phyloP scores from a whole-genome alignment of 2,797 vertebrate genomes.

The Steatocranus sp. region DNA sequence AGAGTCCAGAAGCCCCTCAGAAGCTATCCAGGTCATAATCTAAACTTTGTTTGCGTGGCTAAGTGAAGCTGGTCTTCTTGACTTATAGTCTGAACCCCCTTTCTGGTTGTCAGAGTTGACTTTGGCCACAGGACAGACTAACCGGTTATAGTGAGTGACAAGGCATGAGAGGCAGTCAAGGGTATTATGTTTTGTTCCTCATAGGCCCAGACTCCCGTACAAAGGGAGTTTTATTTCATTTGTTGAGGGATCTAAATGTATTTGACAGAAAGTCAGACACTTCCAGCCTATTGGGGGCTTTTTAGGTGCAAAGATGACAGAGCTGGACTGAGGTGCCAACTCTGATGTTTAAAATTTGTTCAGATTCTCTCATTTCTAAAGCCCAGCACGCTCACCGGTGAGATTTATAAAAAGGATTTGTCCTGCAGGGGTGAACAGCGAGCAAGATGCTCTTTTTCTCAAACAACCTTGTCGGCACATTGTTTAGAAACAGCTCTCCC shows the following conservation, averaged over 20 bases:
- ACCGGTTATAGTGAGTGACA: conserved; percentile 46
- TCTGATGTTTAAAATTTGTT: neutral
- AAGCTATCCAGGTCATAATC: neutral
- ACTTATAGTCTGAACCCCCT: conserved; percentile 46
- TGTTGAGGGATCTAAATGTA: conserved; percentile 36
- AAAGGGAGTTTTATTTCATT: conserved; percentile 55
- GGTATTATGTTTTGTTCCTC: conserved; percentile 35
- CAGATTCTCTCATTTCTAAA: neutral
- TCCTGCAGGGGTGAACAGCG: neutral
- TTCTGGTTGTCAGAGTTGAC: conserved; percentile 50
- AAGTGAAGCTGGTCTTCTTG: conserved; percentile 49
- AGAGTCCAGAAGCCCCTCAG: conserved; percentile 13
- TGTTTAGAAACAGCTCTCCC: conserved; percentile 18
- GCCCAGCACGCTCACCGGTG: neutral
- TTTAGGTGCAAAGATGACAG: conserved; percentile 7
- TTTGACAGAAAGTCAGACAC: conserved; percentile 19
- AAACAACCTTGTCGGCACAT: conserved; percentile 39
- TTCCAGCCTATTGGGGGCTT: neutral
- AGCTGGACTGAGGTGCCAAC: neutral
- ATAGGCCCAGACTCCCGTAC: conserved; percentile 13
- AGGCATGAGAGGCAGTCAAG: conserved; percentile 42
- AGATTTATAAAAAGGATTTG: neutral
- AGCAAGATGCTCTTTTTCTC: neutral
- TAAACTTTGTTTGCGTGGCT: conserved; percentile 47
- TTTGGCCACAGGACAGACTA: conserved; percentile 47